These are phyloP conservation scores for Junonia oenone DNA, from an alignment of 2,888 invertebrate genomes.

Conservation along the genomic window DNA sequence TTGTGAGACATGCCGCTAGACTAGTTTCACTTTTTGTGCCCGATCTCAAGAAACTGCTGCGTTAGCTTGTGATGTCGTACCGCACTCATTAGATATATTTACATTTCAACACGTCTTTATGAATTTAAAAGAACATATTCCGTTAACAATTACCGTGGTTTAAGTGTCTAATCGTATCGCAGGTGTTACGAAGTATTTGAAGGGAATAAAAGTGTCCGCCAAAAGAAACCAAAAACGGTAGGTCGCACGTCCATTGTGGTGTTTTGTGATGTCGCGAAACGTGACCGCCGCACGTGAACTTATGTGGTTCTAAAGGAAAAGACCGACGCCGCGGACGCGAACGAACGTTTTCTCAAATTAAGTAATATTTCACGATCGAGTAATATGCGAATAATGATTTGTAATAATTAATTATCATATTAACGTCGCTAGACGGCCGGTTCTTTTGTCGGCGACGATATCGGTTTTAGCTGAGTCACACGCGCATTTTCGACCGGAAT, in stretches of 20 bases:
- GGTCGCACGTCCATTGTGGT: slow-evolving; percentile 53
- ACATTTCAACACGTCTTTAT: not conserved
- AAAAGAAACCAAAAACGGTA: slow-evolving; percentile 54
- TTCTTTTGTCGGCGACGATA: slow-evolving; percentile 69
- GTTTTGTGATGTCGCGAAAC: slow-evolving; percentile 39
- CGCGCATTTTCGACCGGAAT: slow-evolving; percentile 68
- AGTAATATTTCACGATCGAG: slow-evolving; percentile 42
- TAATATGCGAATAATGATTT: slow-evolving; percentile 66
- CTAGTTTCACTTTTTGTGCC: slow-evolving; percentile 64
- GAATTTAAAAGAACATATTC: not conserved
- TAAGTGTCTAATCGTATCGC: not conserved
- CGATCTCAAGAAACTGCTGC: slow-evolving; percentile 48
- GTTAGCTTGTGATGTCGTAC: slow-evolving; percentile 71
- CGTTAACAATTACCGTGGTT: not conserved
- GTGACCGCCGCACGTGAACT: slow-evolving; percentile 49
- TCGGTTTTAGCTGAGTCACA: slow-evolving; percentile 69
- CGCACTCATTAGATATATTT: slow-evolving; percentile 49
- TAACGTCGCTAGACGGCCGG: slow-evolving; percentile 67
- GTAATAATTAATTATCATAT: slow-evolving; percentile 77
- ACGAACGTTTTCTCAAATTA: slow-evolving; percentile 6
- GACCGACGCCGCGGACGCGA: not conserved
- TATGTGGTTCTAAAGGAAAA: slow-evolving; percentile 37
- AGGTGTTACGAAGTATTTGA: slow-evolving; percentile 58
- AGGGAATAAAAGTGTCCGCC: slow-evolving; percentile 56
- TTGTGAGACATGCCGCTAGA: slow-evolving; percentile 69